Conservation (phyloP, 2,113 vertebrate species). For the Bubalus kerabau region DNA sequence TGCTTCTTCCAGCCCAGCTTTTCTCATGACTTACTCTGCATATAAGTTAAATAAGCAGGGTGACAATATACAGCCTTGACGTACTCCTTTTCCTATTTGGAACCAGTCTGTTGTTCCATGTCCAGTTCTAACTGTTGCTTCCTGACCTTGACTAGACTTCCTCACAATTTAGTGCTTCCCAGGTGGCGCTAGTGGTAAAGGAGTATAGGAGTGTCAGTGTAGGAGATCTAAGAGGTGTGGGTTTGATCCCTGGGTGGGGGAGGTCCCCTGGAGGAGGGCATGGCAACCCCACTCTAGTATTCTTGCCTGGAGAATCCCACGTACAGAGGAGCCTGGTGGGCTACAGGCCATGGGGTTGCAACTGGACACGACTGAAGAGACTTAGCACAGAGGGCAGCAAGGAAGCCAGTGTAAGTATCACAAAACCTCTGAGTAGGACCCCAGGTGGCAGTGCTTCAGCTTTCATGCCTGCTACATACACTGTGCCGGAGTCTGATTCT, state of each 20-base stretch:
- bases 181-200: fast-evolving
- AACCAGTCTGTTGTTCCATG: too few relatives aligned
- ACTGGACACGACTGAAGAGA: neutral
- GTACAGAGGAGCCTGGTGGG: neutral
- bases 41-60: too few relatives aligned
- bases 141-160: neutral
- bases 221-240: neutral
- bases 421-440: neutral
- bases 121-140: too few relatives aligned
- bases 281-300: neutral
- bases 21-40: too few relatives aligned
- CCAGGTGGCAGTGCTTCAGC: neutral
- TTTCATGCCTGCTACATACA: fast-evolving
- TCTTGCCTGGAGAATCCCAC: neutral
- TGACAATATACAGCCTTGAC: too few relatives aligned
- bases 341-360: neutral
- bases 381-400: neutral
- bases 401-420: fast-evolving
- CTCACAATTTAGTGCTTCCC: neutral
- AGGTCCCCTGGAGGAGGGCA: neutral
- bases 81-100: too few relatives aligned
- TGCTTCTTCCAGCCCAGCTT: too few relatives aligned
- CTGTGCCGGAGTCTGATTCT: neutral
- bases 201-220: neutral
- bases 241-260: neutral